phyloP scores from a whole-genome alignment of 1,140 invertebrate species.

The Epicauta chinensis region DNA sequence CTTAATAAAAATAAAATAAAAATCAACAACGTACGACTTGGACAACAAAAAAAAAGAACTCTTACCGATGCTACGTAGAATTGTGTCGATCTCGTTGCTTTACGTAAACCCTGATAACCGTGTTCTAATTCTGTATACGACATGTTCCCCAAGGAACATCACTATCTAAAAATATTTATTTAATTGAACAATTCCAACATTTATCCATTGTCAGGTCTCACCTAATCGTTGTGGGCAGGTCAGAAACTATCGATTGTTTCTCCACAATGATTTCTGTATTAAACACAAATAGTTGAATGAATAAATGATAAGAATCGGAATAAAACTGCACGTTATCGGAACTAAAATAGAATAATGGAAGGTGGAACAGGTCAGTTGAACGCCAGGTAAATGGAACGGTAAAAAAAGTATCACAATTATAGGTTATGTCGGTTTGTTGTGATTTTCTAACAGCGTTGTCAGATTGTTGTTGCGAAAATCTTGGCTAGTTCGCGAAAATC shows the following conservation, averaged over 20 bases:
- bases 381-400: too few species aligned
- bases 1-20: neutral
- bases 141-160: constrained; percentile 47
- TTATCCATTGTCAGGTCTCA: neutral
- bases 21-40: neutral
- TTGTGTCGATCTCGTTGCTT: constrained; percentile 50
- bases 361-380: too few species aligned
- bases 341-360: too few species aligned
- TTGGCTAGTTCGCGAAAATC: too few species aligned
- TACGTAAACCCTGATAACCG: constrained; percentile 75
- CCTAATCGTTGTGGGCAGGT: neutral
- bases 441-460: too few species aligned
- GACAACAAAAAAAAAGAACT: constrained; percentile 29
- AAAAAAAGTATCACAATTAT: too few species aligned
- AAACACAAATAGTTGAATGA: neutral
- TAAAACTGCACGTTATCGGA: too few species aligned
- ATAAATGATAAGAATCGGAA: too few species aligned
- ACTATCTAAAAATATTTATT: neutral
- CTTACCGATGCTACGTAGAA: constrained; percentile 51
- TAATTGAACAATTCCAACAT: neutral
- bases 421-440: too few species aligned
- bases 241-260: neutral
- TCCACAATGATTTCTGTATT: neutral
- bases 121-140: constrained; percentile 86
- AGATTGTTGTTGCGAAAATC: too few species aligned